These are phyloP conservation scores for Diglossa brunneiventris DNA, from an alignment of 2,113 vertebrate species.

Conservation along the genomic window DNA sequence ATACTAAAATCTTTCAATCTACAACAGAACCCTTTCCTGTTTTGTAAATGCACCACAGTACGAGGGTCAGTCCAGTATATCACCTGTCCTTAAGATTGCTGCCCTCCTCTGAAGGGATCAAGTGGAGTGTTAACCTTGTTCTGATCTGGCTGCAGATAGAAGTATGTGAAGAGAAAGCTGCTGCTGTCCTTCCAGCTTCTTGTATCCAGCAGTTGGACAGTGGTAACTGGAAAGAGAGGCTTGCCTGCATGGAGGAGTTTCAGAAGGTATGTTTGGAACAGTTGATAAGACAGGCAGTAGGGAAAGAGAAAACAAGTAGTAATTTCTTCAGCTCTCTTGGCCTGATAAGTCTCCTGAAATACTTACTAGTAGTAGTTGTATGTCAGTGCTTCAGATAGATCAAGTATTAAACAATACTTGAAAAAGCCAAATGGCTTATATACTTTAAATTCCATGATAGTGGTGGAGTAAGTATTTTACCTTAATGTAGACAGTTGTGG, in stretches of 20 bases:
- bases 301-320: neutral
- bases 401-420: neutral
- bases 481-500: neutral
- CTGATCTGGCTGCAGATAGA: slow-evolving; percentile 77
- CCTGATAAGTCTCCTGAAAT: neutral
- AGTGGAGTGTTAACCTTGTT: neutral
- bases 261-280: slow-evolving; percentile 79
- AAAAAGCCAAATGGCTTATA: neutral
- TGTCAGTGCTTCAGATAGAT: neutral
- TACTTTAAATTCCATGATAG: neutral
- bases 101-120: neutral
- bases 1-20: neutral
- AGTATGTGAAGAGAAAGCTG: slow-evolving; percentile 91
- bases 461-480: neutral
- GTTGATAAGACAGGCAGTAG: neutral
- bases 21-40: accelerated
- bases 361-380: neutral
- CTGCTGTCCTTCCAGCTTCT: slow-evolving; percentile 85
- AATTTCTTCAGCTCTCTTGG: neutral
- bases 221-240: slow-evolving; percentile 95
- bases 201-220: slow-evolving; percentile 93
- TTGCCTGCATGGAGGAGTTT: slow-evolving; percentile 98
- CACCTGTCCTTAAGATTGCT: neutral
- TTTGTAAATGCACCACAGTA: neutral
- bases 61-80: neutral